These are phyloP conservation scores for Proctacanthus coquilletti DNA, from an alignment of 1,140 invertebrate genomes.

Conservation along the genomic window DNA sequence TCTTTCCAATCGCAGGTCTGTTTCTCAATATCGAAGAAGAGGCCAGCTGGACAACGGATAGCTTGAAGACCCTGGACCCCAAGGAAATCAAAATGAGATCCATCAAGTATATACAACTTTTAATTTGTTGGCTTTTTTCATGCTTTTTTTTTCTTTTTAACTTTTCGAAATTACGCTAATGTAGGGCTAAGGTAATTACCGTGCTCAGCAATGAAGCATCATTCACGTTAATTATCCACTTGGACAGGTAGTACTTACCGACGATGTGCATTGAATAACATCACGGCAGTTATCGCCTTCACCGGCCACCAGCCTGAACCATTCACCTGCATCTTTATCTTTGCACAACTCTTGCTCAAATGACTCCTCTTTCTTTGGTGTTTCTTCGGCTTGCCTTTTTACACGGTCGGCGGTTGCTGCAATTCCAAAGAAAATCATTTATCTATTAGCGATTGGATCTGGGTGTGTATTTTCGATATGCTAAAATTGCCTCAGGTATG, in stretches of 20 bases:
- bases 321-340: slow-evolving; percentile 89
- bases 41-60: slow-evolving; percentile 79
- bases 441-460: no score
- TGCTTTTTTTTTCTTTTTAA: no score
- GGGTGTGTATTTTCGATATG: no score
- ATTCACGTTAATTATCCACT: no score
- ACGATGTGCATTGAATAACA: slow-evolving; percentile 89
- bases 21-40: slow-evolving; percentile 90
- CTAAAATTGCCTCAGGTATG: no score
- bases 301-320: slow-evolving; percentile 77
- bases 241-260: slow-evolving; percentile 55
- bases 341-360: slow-evolving; percentile 81
- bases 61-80: slow-evolving; percentile 77
- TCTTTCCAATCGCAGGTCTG: slow-evolving; percentile 94
- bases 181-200: no score
- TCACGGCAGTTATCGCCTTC: slow-evolving; percentile 87
- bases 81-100: no score
- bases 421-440: slow-evolving; percentile 11
- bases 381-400: slow-evolving; percentile 39
- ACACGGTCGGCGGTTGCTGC: slow-evolving; percentile 36
- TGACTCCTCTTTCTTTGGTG: slow-evolving; percentile 64
- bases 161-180: no score
- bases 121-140: no score
- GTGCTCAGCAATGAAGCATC: no score
- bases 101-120: background rate